Conservation (phyloP, 1,140 invertebrate genomes). For the Thalassaphorura encarpata region DNA sequence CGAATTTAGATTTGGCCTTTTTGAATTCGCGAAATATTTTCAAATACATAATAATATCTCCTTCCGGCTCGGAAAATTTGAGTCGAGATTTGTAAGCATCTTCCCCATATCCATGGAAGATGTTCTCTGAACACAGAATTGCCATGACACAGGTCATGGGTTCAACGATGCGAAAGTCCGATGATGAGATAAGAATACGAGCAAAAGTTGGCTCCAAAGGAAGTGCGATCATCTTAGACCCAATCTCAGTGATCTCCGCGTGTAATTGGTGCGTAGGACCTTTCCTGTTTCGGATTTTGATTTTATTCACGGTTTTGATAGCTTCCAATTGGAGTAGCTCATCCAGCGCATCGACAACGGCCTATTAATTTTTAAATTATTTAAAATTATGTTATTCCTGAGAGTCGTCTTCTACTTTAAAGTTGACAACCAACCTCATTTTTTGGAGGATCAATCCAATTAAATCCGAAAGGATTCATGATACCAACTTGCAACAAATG, state of each 20-base stretch:
- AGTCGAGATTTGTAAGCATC: background rate
- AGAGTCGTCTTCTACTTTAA: no score
- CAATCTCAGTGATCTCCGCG: slow-evolving; percentile 60
- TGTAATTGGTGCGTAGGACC: background rate
- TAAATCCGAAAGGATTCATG: slow-evolving; percentile 65
- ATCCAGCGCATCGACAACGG: no score
- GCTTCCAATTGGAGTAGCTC: slow-evolving; percentile 16
- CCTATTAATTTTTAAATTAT: no score
- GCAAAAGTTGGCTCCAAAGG: slow-evolving; percentile 96
- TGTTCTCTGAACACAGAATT: slow-evolving; percentile 13
- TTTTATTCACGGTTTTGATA: slow-evolving; percentile 20
- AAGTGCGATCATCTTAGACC: slow-evolving; percentile 96
- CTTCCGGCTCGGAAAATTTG: slow-evolving; percentile 54
- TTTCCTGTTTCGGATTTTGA: background rate
- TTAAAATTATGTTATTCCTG: no score
- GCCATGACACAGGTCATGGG: slow-evolving; percentile 15
- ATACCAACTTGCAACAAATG: slow-evolving; percentile 77
- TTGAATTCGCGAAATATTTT: slow-evolving; percentile 77
- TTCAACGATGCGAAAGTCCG: slow-evolving; percentile 9
- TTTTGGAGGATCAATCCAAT: slow-evolving; percentile 79
- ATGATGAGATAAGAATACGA: slow-evolving; percentile 76
- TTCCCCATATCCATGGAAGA: background rate
- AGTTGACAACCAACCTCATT: slow-evolving; percentile 42
- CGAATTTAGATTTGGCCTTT: slow-evolving; percentile 61
- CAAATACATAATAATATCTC: slow-evolving; percentile 85